A percentile compares a stretch with the other conserved stretches of the same genome.
Evolutionary conservation across 2,113 vertebrate species (phyloP).

Genomic region (Electrona antarctica): DNA sequence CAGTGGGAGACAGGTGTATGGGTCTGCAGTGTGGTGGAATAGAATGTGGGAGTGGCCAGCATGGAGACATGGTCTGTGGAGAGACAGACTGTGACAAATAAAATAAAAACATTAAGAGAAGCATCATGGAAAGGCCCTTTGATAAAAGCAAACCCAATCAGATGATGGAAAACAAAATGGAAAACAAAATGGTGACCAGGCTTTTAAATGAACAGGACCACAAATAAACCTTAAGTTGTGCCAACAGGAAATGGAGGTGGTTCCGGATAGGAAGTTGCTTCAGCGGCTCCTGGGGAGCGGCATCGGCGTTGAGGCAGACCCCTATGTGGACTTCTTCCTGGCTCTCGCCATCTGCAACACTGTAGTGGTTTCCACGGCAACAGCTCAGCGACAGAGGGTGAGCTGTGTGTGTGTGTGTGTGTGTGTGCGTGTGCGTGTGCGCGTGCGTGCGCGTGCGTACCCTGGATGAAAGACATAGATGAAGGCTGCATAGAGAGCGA

Average conservation of each 20-base stretch:
- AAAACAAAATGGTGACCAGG: too few relatives aligned
- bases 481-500: constrained; percentile 30
- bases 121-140: too few relatives aligned
- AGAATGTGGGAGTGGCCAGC: too few relatives aligned
- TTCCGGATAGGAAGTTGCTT: constrained; percentile 87
- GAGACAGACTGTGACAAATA: too few relatives aligned
- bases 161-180: too few relatives aligned
- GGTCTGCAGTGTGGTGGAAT: too few relatives aligned
- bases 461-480: constrained; percentile 50
- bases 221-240: constrained; percentile 32
- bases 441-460: constrained; percentile 9
- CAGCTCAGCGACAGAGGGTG: constrained; percentile 88
- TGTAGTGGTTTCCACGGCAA: constrained; percentile 91
- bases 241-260: constrained; percentile 89
- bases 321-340: constrained; percentile 91
- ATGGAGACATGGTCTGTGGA: too few relatives aligned
- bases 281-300: constrained; percentile 77
- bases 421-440: neutral
- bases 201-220: constrained; percentile 30
- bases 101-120: too few relatives aligned
- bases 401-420: constrained; percentile 51
- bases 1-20: too few relatives aligned
- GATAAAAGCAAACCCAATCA: too few relatives aligned
- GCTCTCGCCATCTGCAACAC: constrained; percentile 95
- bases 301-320: constrained; percentile 60